Base-by-base conservation (phyloP, 2,113 vertebrate genomes). In the Thymallus thymallus region DNA sequence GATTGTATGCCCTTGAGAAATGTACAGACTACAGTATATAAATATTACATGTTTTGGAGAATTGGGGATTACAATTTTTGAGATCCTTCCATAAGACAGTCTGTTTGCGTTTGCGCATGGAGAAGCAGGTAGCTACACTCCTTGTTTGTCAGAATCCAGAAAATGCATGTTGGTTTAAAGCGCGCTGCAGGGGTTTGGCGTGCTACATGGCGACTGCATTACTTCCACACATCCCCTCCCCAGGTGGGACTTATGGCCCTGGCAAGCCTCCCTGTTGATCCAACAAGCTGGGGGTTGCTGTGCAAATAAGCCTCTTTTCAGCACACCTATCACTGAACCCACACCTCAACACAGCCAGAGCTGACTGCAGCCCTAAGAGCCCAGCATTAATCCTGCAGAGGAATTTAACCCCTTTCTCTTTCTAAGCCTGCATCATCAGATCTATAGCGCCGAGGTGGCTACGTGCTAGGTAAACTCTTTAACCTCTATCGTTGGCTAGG, bases 231-330 rank as follows among this genome's bases (percentile, higher is more conserved):
- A 69, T 73, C 86, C 86, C 80, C 85, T 83, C 82, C 85, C 87
- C 78, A 81, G 88, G 88, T 91, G 87, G 82, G 83, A 81, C 81
- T 82, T 82, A 80, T 41, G 86, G 85, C 85, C 76, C 79, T 77
- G 78, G 86, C 82, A 79, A 83, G 84, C 71, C 80, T 73, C 46
- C 46, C 72, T 89, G 92, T 91, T 92, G 90, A 91, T 88, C 88
- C 87, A 90, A 86, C 87, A 89, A 85, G 78, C 87, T 72, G 78
- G 48, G 83, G 90, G 91, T 91, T 93, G 90, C 90, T 87, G 89
- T 87, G 89, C 87, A 87, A 93, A 91, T 92, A 91, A 92, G 86
- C 88, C 79, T 86, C 87, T 87, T 91, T 91, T 89, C 88, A 89
- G 87, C 78, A 64, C 74, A 78, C 86, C 85, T 77, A 89, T 93